Evolutionary conservation across 2,888 invertebrate species (phyloP).

Genomic region (Andrena praecox): DNA sequence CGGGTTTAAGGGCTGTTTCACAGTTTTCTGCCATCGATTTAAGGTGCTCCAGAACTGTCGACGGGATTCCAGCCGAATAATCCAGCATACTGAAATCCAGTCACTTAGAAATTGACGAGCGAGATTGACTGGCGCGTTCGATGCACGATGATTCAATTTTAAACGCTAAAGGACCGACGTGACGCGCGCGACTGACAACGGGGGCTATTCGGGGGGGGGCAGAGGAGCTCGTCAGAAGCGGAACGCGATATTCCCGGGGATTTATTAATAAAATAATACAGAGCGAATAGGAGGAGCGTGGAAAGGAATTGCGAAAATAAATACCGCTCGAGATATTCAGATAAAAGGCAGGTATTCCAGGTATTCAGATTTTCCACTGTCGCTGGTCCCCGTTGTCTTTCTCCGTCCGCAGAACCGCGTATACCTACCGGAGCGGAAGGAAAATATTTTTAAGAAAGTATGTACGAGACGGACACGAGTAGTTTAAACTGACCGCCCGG

Average conservation of each 20-base stretch:
- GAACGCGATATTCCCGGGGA: background rate
- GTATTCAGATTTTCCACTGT: background rate
- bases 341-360: background rate
- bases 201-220: constrained; percentile 8
- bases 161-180: constrained; percentile 47
- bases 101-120: constrained; percentile 72
- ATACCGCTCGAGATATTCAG: background rate
- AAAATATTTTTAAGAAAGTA: constrained; percentile 11
- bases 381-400: background rate
- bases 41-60: constrained; percentile 33
- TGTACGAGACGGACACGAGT: background rate
- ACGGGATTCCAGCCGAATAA: constrained; percentile 59
- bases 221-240: background rate
- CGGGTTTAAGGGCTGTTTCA: background rate
- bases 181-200: constrained; percentile 27
- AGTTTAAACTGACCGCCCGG: too few relatives aligned
- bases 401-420: background rate
- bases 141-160: constrained; percentile 68
- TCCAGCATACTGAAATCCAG: constrained; percentile 65
- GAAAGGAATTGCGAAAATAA: background rate
- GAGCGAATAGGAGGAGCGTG: background rate
- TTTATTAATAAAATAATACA: constrained; percentile 35
- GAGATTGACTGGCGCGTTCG: constrained; percentile 64
- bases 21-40: constrained; percentile 39
- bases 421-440: background rate